Evolutionary conservation across 2,888 invertebrate genomes (phyloP).

Genomic region (Cryptops parisi): DNA sequence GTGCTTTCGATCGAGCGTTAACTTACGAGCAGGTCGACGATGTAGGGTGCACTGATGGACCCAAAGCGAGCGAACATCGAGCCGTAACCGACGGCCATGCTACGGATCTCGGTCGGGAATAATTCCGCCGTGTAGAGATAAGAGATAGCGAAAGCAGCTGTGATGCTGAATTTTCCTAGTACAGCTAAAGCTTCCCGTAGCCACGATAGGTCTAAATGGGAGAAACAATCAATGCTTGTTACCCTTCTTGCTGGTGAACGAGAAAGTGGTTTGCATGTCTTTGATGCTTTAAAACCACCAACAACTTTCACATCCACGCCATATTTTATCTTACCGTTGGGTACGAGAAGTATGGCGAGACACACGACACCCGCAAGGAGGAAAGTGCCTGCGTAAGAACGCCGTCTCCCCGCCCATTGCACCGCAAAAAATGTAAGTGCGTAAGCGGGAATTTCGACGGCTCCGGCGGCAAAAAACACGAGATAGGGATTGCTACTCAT

Average conservation of each 20-base stretch:
- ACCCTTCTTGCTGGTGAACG: no score
- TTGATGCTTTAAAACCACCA: no score
- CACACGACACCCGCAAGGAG: conserved; percentile 18
- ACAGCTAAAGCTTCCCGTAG: conserved; percentile 49
- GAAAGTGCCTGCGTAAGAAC: conserved; percentile 16
- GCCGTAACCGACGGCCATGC: conserved; percentile 67
- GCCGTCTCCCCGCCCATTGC: conserved; percentile 29
- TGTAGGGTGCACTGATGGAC: conserved; percentile 68
- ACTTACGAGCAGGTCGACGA: conserved; percentile 46
- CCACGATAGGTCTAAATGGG: no score
- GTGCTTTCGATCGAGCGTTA: no score
- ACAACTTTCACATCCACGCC: no score
- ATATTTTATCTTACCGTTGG: not conserved
- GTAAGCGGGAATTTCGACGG: conserved; percentile 33
- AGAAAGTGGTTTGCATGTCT: no score
- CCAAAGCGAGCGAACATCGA: conserved; percentile 75
- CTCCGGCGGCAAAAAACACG: conserved; percentile 67
- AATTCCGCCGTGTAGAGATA: conserved; percentile 77
- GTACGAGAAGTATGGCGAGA: conserved; percentile 13
- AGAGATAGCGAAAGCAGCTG: conserved; percentile 66
- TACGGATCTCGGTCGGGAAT: conserved; percentile 76
- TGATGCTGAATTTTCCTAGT: conserved; percentile 62
- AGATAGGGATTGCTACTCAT: conserved; percentile 65
- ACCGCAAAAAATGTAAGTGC: conserved; percentile 26
- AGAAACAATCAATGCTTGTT: no score